These are phyloP conservation scores for Drosophila multiciliata DNA, from an alignment of 2,888 invertebrate species.

Conservation along the genomic window DNA sequence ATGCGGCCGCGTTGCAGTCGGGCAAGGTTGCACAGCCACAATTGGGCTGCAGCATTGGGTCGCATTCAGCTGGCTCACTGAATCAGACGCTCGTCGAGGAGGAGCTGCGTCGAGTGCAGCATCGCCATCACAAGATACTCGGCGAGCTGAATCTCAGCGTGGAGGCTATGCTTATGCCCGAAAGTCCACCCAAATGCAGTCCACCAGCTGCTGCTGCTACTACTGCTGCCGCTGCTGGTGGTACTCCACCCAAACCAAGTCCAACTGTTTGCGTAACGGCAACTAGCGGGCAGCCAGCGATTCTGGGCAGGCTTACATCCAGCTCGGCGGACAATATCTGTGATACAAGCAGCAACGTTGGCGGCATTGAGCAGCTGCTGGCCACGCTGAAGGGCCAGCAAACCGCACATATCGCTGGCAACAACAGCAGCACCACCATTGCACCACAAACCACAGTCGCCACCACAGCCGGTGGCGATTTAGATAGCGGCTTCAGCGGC, in stretches of 20 bases:
- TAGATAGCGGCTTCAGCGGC: constrained; percentile 93
- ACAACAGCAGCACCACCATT: background rate
- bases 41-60: constrained; percentile 68
- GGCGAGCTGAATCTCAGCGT: constrained; percentile 94
- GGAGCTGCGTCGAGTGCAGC: constrained; percentile 93
- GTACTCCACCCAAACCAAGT: constrained; percentile 43
- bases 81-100: constrained; percentile 92
- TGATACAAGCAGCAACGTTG: constrained; percentile 85
- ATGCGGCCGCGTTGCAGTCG: constrained; percentile 69
- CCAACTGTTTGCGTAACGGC: constrained; percentile 81
- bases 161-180: constrained; percentile 96
- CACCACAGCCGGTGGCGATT: constrained; percentile 70
- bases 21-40: constrained; percentile 36
- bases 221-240: background rate
- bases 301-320: constrained; percentile 64
- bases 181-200: constrained; percentile 86
- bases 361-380: constrained; percentile 88
- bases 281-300: constrained; percentile 75
- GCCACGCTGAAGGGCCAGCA: constrained; percentile 45
- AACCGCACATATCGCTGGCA: constrained; percentile 1
- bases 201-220: constrained; percentile 83
- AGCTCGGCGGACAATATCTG: constrained; percentile 87
- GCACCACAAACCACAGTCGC: background rate
- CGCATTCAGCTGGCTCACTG: constrained; percentile 88
- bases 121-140: constrained; percentile 92